phyloP scores from a whole-genome alignment of 2,113 vertebrate species.

The crab-eating macaque (Macaca fascicularis) region T2T-MFA8v1.1 NC_088381.1:123452001-123452500 shows the following conservation, averaged over 20 bases:
- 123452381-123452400: too few species aligned
- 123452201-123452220: neutral
- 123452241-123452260: neutral
- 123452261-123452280: neutral
- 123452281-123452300: neutral
- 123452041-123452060: neutral
- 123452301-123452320: too few species aligned
- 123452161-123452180: neutral
- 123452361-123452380: too few species aligned
- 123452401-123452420: too few species aligned
- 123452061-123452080: neutral
- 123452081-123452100: slow-evolving; percentile 34
- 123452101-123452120: slow-evolving; percentile 2
- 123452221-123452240: slow-evolving; percentile 19
- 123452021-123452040: neutral
- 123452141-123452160: neutral
- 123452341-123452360: too few species aligned
- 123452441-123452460: too few species aligned
- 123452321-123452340: too few species aligned
- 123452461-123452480: too few species aligned
- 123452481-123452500: too few species aligned
- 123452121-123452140: neutral
- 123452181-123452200: neutral
- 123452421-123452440: too few species aligned
- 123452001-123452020: neutral